A percentile compares a stretch with the other conserved stretches of the same genome.
These are phyloP conservation scores for Pardosa pseudoannulata DNA, from an alignment of 2,888 invertebrate species.

Conservation along the genomic window DNA sequence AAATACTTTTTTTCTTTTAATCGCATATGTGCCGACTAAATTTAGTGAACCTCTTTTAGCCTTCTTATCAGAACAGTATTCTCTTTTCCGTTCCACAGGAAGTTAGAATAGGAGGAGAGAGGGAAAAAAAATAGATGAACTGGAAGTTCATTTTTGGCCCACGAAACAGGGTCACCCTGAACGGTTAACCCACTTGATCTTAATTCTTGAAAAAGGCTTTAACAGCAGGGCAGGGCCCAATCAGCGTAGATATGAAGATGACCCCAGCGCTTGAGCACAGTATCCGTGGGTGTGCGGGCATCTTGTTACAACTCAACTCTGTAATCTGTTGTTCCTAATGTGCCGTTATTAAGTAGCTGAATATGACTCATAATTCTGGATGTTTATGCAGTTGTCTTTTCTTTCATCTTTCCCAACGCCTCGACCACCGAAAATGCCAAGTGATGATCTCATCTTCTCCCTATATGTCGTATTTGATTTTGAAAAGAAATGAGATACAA, in stretches of 20 bases:
- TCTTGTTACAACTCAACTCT: constrained; percentile 10
- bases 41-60: constrained; percentile 12
- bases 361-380: background rate
- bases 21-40: background rate
- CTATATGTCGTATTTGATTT: too few relatives aligned
- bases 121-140: background rate
- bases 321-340: background rate
- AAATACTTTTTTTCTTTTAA: constrained; percentile 4
- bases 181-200: constrained; percentile 12
- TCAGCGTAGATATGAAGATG: background rate
- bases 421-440: too few relatives aligned
- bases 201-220: background rate
- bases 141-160: constrained; percentile 11
- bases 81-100: background rate
- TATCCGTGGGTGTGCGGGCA: background rate
- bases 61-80: background rate
- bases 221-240: background rate
- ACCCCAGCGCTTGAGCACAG: background rate
- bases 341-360: background rate
- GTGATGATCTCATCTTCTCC: too few relatives aligned
- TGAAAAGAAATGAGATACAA: too few relatives aligned
- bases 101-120: background rate
- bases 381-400: background rate
- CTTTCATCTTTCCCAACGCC: too few relatives aligned
- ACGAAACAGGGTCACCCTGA: constrained; percentile 7